These are phyloP conservation scores for Amiota communis DNA, from an alignment of 2,888 invertebrate genomes.

Conservation along the genomic window DNA sequence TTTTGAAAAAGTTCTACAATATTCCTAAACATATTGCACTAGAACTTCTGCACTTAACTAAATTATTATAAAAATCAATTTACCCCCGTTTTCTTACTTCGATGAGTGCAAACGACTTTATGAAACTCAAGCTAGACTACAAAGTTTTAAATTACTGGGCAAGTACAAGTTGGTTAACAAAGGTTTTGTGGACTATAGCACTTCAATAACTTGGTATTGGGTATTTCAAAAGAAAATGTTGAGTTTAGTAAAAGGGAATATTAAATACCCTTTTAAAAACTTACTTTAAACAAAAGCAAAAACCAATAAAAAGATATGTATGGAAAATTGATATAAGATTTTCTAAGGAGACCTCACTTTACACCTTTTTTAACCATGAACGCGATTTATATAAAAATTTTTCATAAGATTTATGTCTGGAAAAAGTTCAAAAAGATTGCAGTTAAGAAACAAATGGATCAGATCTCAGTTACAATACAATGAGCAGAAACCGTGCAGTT, in stretches of 20 bases:
- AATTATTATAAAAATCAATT: constrained; percentile 55
- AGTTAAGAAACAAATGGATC: no score
- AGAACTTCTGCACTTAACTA: constrained; percentile 18
- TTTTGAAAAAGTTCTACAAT: background rate
- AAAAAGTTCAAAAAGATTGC: no score
- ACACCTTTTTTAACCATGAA: no score
- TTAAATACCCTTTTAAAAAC: no score
- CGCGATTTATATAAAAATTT: no score
- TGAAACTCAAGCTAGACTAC: constrained; percentile 31
- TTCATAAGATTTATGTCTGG: no score
- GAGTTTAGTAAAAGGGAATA: background rate
- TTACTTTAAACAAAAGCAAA: no score
- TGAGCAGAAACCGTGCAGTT: background rate
- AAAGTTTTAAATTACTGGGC: constrained; percentile 60
- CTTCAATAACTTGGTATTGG: background rate
- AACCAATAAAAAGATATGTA: no score
- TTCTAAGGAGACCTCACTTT: no score
- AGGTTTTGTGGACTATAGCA: background rate
- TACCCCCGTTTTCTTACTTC: constrained; percentile 43
- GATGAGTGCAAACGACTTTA: constrained; percentile 38
- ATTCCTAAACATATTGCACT: background rate
- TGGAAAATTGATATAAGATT: no score
- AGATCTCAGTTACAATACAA: no score
- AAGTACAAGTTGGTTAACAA: background rate
- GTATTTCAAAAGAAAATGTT: background rate